Evolutionary conservation across 2,113 vertebrate genomes (phyloP).

Genomic region (Myotis davidii): DNA sequence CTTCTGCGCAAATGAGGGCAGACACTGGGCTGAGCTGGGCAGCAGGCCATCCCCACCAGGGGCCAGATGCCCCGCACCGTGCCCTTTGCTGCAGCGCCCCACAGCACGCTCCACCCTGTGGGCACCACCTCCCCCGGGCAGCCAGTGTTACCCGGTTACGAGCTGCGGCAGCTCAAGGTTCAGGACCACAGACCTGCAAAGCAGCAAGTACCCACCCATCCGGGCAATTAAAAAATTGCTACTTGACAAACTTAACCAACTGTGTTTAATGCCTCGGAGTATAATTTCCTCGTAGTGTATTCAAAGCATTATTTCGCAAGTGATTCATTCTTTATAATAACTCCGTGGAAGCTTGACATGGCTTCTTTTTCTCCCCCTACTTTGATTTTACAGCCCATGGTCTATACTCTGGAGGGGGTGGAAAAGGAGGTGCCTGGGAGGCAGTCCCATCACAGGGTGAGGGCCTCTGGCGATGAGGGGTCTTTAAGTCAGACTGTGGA

Average conservation of each 20-base stretch:
- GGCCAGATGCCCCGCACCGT: neutral
- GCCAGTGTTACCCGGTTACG: neutral
- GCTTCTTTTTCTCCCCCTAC: neutral
- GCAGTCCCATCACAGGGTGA: neutral
- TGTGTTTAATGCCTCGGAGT: neutral
- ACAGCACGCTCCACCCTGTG: neutral
- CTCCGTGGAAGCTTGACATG: neutral
- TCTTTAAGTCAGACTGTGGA: neutral
- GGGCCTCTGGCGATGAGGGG: neutral
- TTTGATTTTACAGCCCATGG: rapidly evolving
- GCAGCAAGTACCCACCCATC: neutral
- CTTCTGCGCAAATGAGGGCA: neutral
- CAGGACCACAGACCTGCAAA: neutral
- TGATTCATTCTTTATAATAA: neutral
- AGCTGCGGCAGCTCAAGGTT: neutral
- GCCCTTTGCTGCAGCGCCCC: neutral
- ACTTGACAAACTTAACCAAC: neutral
- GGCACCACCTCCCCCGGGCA: neutral
- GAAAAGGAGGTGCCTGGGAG: neutral
- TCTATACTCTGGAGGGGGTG: neutral
- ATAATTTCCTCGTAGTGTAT: neutral
- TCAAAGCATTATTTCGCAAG: neutral
- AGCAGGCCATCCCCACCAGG: neutral
- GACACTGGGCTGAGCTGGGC: neutral
- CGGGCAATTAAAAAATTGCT: neutral